Evolutionary conservation across 2,797 vertebrate genomes (phyloP), one percentile per base, ranked within the genome.

Genomic region (Etheostoma perlongum): DNA sequence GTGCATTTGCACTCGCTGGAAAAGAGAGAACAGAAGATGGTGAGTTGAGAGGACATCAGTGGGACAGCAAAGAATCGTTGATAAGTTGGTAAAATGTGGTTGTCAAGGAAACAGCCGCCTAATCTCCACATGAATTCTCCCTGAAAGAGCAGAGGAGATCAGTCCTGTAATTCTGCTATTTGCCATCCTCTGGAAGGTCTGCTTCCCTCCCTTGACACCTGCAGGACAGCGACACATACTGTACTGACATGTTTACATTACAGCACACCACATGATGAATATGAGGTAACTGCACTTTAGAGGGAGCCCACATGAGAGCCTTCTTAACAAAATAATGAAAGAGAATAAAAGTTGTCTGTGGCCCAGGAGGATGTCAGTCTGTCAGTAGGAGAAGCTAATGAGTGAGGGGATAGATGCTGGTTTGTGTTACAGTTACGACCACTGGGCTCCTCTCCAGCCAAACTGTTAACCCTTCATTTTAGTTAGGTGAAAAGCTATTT

Each of bases 81-180:
- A 10, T 15, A 81, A 74, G 30, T 78, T 76, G 47, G 49, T 63
- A 69, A 85, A 79, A 91, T 85, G 64, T 57, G 74, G 93, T 94
- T 86, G 90, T 89, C 92, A 89, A 74, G 91, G 93, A 89, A 92
- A 93, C 93, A 72, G 84, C 40, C 2, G 49, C 58, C 36, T 55
- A 44, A 87, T 92, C 74, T 88, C 77, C 63, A 85, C 81, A 71
- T 85, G 62, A 80, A 85, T 85, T 76, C 68, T 61, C 30, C 15
- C 27, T 40, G 60, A 76, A 73, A 87, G 67, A 64, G 48, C 42
- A 47, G 40, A 71, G 47, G 27, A 70, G 60, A 64, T 60, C 30
- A 16, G n/a, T 64, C 53, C 21, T 33, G 7, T 44, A 49, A 46
- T 47, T 61, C 48, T 49, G 66, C 23, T 30, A 58, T 87, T 78